Base-by-base conservation (phyloP, 1,140 invertebrate genomes). In the Pemphigus obesinymphae region DNA sequence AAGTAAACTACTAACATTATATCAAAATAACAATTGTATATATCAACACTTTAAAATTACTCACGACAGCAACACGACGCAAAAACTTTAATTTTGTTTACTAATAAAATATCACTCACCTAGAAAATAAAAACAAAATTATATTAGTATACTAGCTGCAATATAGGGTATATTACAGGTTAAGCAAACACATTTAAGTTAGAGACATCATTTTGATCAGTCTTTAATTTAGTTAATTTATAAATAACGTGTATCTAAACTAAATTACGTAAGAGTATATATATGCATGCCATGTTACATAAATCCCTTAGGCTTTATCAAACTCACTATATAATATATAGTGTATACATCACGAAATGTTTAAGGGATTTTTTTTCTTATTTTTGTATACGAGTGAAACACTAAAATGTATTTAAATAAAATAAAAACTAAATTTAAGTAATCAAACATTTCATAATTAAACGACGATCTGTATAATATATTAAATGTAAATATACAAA, bases 51-150 rank as follows among this genome's bases (percentile, higher is more conserved):
- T 72, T 10, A 48, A 72, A 13, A 73, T 31, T 50, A 73, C 70
- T 73, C 29, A 73, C 70, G 17, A 73, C 2, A 26, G n/a, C n/a
- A n/a, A n/a, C n/a, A n/a, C n/a, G n/a, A 23, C 11, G 48, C 20
- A 50, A 17, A 8, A 1, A 73, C 45, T 17, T 40, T 20, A 70
- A 50, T 7, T 31, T 48, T 29, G 6, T 48, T 20, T 50, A 31
- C 17, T 15, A 11, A 48, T n/a, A 29, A 15, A 8, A 7, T 17
- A 73, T 50, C 70, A 73, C 70, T 73, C 70, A 73, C 70, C 70
- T 73, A 29, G n/a, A 73, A 73, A 48, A 73, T 48, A 73, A 72
- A 72, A 73, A 31, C 17, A 72, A 72, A 70, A 8, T 15, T 13
- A 43, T 43, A 43, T 68, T 40, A 68, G n/a, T 40, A 68, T 7